Conservation (phyloP, 2,888 invertebrate species). For the Melinaea marsaeus region DNA sequence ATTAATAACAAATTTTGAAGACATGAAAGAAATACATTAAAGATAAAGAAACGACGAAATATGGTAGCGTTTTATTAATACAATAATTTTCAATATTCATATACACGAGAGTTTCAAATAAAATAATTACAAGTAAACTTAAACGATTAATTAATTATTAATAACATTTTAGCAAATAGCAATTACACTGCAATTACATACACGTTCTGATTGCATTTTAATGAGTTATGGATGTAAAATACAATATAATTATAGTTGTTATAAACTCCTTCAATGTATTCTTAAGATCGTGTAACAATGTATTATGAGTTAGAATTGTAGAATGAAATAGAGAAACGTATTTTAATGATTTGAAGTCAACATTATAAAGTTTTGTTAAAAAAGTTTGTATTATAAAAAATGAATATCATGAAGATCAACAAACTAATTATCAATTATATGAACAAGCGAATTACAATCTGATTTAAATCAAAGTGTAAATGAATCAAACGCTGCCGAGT, state of each 20-base stretch:
- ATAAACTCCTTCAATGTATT: conserved; percentile 1
- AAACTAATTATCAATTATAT: conserved; percentile 5
- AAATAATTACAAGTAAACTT: conserved; percentile 8
- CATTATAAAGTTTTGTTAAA: too few species aligned
- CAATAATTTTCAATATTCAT: too few species aligned
- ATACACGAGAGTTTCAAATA: not conserved
- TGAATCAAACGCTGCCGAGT: conserved; percentile 30
- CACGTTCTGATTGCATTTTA: conserved; percentile 11
- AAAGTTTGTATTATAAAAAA: not conserved
- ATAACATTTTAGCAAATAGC: conserved; percentile 9
- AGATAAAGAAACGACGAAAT: too few species aligned
- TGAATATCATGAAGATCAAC: not conserved
- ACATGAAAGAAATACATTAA: too few species aligned
- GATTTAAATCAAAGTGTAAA: conserved; percentile 24
- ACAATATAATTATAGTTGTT: conserved; percentile 16
- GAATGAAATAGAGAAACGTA: too few species aligned
- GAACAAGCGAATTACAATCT: conserved; percentile 10
- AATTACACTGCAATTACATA: conserved; percentile 9
- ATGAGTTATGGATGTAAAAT: conserved; percentile 13
- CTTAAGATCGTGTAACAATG: too few species aligned
- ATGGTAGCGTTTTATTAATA: too few species aligned
- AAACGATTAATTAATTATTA: conserved; percentile 15
- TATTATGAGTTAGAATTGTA: too few species aligned
- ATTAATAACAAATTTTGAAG: too few species aligned
- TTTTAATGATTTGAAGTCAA: too few species aligned